Base-by-base conservation (phyloP, 2,888 invertebrate species). In the Drosophila anomelani region DNA sequence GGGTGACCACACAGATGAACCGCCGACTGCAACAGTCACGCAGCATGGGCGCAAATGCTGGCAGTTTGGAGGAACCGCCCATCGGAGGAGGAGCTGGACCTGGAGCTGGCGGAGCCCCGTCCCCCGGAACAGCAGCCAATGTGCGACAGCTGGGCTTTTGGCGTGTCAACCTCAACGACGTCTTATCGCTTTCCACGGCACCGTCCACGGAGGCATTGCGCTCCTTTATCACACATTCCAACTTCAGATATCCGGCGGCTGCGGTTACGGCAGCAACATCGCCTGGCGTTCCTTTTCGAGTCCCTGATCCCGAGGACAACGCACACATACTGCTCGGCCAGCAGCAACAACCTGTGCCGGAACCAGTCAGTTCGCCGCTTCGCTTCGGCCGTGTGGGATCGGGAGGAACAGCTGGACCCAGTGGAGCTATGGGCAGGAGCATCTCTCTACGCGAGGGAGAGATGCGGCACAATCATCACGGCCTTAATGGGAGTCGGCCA, bases 161-260 rank as follows among this genome's bases (percentile, higher is more conserved):
- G 92, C 86, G 91, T 32, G 83, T 87, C 34, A 92, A 91, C 68
- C 69, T 91, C 0, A 92, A 91, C 54, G 89, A 91, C 53, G 87
- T 91, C 51, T 73, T 92, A 7, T 88, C 90, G 9, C 82, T 91
- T 4, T 91, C 91, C 0, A 86, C 90, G 32, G 85, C 89, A 0
- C 85, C 91, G 1, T 89, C 89, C 7, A 87, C 91, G 0, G 90
- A 91, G 64, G 90, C 90, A 4, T 75, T 92, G 55, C 88, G 92
- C 4, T 88, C 90, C 13, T 80, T 91, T 13, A 91, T 92, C 39
- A 77, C 88, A 54, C 85, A 89, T 69, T 81, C 89, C 69, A 84
- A 81, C 56, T 85, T 91, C 73, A 89, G 90, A 8, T 89, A 91
- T 36, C 81, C 81, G 32, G 76, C 88, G n/a, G 67, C 41, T 20